Evolutionary conservation across 2,888 invertebrate species (phyloP), one percentile per base, ranked within the genome.

Genomic region (Rhamnusium bicolor): DNA sequence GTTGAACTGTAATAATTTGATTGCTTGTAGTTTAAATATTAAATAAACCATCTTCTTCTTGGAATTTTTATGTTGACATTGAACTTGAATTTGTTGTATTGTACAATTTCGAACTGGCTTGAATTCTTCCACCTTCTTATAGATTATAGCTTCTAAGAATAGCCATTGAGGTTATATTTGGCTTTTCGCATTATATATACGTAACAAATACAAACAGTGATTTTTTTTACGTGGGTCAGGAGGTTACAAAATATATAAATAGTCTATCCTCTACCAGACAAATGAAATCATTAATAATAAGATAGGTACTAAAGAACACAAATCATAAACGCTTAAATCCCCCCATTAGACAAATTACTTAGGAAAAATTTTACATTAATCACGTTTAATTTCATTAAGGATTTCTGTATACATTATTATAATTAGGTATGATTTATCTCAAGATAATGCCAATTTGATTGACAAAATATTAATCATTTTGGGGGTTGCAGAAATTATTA

Each of bases 1-100:
- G 65, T 14, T 14, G 65, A 54, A 32, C 32, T 65, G 53, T 65
- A 65, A 65, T 65, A 65, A 65, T 65, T 65, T 65, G 65, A 65
- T 65, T 54, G 65, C 53, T 53, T 32, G 53, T 65, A 65, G 65
- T 53, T 65, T 65, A 54, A 53, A 65, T 65, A 65, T 65, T 65
- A 65, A 65, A 65, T 65, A 51, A 65, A 65, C 65, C 32, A 10
- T 27, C 51, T 24, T 27, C 24, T 65, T 65, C 65, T 19, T n/a
- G 40, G 65, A 65, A 65, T 18, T 51, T n/a, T 29, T 19, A 47
- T 65, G 32, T 65, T 54, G 65, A 54, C 65, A 65, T 65, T 65
- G 65, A 65, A 65, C 65, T 65, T 65, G 65, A 40, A 49, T 65
- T 65, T 65, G 53, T 65, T 53, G 65, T 53, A 65, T 65, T 65